Percentiles rank a stretch among this genome's conserved stretches.
phyloP scores from a whole-genome alignment of 1,140 invertebrate species.

The Elymnias hypermnestra region DNA sequence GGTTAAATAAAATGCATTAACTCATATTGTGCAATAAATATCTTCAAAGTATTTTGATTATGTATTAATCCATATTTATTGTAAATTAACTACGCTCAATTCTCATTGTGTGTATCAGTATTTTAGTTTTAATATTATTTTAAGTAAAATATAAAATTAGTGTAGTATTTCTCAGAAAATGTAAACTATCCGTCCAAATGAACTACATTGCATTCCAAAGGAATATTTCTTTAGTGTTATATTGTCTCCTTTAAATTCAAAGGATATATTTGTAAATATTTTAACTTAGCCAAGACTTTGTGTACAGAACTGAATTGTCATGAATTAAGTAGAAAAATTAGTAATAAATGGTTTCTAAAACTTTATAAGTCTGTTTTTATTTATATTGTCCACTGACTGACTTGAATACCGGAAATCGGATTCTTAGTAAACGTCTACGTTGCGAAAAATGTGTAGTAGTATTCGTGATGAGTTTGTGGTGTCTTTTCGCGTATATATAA shows the following conservation, averaged over 20 bases:
- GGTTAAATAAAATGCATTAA: too few species aligned
- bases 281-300: constrained; percentile 5
- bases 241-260: neutral
- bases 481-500: too few species aligned
- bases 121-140: constrained; percentile 32
- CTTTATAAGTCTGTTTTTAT: neutral
- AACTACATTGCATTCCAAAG: constrained; percentile 59
- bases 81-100: too few species aligned
- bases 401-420: too few species aligned
- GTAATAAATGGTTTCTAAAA: neutral
- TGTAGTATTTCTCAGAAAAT: constrained; percentile 23
- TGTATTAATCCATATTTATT: too few species aligned
- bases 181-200: constrained; percentile 59
- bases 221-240: constrained; percentile 32
- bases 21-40: too few species aligned
- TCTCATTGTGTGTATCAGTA: constrained; percentile 39
- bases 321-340: neutral
- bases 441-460: too few species aligned
- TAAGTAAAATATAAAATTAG: constrained; percentile 14
- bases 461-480: too few species aligned
- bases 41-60: too few species aligned
- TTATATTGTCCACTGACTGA: too few species aligned
- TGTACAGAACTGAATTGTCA: constrained; percentile 6
- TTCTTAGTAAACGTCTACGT: too few species aligned
- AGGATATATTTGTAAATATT: constrained; percentile 16